These are phyloP conservation scores for Drosophila pegasa DNA, from an alignment of 2,888 invertebrate genomes.

Conservation along the genomic window DNA sequence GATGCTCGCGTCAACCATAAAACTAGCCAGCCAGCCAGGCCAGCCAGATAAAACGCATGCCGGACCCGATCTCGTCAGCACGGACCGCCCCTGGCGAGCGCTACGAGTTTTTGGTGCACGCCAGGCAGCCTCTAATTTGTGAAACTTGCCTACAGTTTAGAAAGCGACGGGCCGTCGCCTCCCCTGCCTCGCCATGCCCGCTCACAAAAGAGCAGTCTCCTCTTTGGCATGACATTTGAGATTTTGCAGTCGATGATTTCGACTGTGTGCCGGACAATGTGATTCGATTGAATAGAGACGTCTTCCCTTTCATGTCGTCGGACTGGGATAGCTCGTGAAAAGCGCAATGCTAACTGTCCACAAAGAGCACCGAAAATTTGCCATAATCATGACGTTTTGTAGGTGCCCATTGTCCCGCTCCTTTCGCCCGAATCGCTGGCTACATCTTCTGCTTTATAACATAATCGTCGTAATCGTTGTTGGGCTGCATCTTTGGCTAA, in stretches of 20 bases:
- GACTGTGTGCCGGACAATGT: constrained; percentile 57
- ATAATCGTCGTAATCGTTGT: constrained; percentile 77
- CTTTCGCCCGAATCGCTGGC: constrained; percentile 41
- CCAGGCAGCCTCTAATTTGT: constrained; percentile 72
- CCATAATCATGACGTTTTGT: constrained; percentile 79
- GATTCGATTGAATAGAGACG: constrained; percentile 37
- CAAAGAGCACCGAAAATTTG: constrained; percentile 78
- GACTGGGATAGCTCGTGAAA: constrained; percentile 49
- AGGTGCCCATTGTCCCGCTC: constrained; percentile 34
- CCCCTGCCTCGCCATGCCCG: constrained; percentile 1
- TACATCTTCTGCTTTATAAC: constrained; percentile 47
- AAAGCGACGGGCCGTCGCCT: constrained; percentile 50
- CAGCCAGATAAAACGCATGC: constrained; percentile 60
- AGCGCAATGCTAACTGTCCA: constrained; percentile 77
- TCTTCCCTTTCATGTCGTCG: neutral
- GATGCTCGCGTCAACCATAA: constrained; percentile 72
- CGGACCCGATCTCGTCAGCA: constrained; percentile 21
- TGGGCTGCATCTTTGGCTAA: constrained; percentile 65
- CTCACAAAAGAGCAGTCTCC: constrained; percentile 55
- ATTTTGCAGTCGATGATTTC: constrained; percentile 80
- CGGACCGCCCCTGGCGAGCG: constrained; percentile 66
- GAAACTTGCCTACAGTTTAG: constrained; percentile 77
- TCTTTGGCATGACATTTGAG: constrained; percentile 68
- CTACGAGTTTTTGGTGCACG: constrained; percentile 44
- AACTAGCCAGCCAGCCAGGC: constrained; percentile 55